Base-by-base conservation (phyloP, 2,797 vertebrate genomes). In the Eutrigla gurnardus region DNA sequence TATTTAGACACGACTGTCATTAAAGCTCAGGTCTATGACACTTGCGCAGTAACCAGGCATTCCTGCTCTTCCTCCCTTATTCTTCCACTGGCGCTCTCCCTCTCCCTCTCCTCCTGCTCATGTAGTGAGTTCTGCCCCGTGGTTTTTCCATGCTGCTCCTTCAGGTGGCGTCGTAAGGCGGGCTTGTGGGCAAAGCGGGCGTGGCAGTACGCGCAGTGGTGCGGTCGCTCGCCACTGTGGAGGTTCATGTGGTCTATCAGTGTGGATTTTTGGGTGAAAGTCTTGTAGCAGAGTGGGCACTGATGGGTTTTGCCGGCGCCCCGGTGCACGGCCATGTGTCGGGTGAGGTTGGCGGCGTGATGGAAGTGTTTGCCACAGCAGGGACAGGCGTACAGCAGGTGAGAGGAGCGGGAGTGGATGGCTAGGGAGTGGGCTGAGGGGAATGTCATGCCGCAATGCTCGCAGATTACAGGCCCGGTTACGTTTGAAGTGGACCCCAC, bases 221-320 rank as follows among this genome's bases (percentile, higher is more conserved):
- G 97, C 0, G 97, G 97, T 52, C 97, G 88, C 47, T 96, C 96
- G 0, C 97, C 97, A 0, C 97, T 98, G 92, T 99, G 97, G 54
- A 99, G 96, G 93, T 98, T 99, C 95, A 98, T 96, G 95, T 99
- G 97, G 88, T 98, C 97, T 42, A 96, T 97, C 43, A 99, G 95
- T 0, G 97, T 98, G 61, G 97, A 97, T 53, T 98, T 98, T 82
- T 99, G 97, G 0, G 97, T 98, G 93, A 99, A 99, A 49, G 96
- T 97, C 93, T 98, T 98, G 50, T 96, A 96, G 81, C 97, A 99
- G 45, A 98, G 93, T 5, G 95, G 96, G 86, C 97, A 99, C 59
- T 95, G 95, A 92, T 98, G 97, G 0, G 96, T 94, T 59, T 98
- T 98, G 33, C 88, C 85, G 3, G 95, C 93, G 0, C 96, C 96